phyloP scores from a whole-genome alignment of 2,113 vertebrate genomes.

The Arenaria interpres region DNA sequence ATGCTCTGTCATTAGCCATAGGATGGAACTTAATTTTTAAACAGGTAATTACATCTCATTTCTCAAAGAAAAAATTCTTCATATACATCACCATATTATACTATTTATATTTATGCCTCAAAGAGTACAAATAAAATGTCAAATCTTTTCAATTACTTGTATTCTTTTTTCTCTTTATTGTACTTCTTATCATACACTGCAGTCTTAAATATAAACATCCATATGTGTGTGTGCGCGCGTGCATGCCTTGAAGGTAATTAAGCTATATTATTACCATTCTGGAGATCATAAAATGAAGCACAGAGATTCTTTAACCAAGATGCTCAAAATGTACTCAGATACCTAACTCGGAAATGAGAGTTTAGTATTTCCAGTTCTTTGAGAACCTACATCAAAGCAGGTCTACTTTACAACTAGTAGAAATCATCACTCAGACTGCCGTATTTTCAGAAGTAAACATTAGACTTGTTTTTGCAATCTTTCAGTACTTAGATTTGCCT shows the following conservation, averaged over 20 bases:
- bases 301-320: not conserved
- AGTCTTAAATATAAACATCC: not conserved
- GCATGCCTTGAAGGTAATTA: not conserved
- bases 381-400: not conserved
- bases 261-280: not conserved
- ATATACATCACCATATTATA: not conserved
- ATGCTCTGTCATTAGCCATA: not conserved
- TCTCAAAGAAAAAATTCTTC: not conserved
- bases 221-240: rapidly evolving
- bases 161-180: not conserved
- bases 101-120: not conserved
- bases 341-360: not conserved
- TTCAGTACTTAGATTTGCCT: not conserved
- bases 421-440: not conserved
- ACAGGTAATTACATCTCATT: not conserved
- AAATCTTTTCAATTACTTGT: not conserved
- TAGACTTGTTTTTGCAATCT: not conserved
- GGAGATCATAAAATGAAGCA: not conserved
- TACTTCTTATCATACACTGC: not conserved
- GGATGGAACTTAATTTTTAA: not conserved
- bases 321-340: not conserved
- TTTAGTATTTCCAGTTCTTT: not conserved
- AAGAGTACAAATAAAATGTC: not conserved
- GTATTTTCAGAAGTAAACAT: not conserved
- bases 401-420: not conserved